These are phyloP conservation scores for Lepidocolaptes lacrymiger DNA, from an alignment of 2,797 vertebrate genomes.

Conservation along the genomic window DNA sequence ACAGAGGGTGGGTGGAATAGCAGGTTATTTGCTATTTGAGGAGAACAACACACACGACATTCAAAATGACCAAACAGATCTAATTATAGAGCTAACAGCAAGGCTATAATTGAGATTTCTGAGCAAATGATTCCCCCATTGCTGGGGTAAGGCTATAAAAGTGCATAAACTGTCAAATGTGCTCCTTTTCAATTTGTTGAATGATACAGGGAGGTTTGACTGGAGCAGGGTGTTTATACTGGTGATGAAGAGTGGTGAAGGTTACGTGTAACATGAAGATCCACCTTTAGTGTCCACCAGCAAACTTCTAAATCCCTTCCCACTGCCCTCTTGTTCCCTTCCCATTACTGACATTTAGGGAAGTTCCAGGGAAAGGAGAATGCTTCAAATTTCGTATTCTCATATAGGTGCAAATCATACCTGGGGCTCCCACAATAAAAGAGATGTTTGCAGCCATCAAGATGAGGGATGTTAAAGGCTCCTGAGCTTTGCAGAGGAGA, in stretches of 20 bases:
- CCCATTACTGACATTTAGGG: neutral
- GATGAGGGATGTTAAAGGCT: neutral
- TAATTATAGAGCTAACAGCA: constrained; percentile 26
- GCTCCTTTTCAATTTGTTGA: neutral
- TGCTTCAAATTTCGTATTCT: neutral
- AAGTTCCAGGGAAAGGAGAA: neutral
- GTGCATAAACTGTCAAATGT: neutral
- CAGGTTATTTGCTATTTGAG: neutral
- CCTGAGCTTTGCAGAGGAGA: neutral
- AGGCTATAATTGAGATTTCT: constrained; percentile 28
- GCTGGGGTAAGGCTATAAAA: neutral
- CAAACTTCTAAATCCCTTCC: neutral
- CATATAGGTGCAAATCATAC: neutral
- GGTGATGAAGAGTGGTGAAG: neutral
- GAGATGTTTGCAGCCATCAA: neutral
- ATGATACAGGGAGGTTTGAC: neutral
- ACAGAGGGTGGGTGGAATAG: neutral
- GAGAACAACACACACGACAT: neutral
- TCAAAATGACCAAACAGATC: neutral
- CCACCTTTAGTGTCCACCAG: neutral
- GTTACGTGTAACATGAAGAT: neutral
- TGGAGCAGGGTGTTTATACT: neutral
- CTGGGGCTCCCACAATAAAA: neutral
- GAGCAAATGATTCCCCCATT: neutral
- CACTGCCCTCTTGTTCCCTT: neutral